phyloP scores from a whole-genome alignment of 2,113 vertebrate species.

The Tragelaphus strepsiceros region DNA sequence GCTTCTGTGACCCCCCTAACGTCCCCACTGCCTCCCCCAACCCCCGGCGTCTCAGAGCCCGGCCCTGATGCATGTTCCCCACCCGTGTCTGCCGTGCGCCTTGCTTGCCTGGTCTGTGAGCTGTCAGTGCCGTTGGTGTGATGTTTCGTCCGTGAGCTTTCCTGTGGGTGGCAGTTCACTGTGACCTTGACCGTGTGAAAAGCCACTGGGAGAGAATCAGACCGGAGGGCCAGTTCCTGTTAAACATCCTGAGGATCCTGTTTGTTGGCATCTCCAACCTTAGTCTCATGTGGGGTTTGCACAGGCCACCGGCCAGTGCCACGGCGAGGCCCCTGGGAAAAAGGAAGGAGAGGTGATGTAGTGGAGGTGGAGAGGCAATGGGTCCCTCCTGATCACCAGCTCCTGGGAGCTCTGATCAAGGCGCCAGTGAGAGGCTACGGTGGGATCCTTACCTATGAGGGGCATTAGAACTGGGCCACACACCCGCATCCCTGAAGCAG shows the following conservation, averaged over 20 bases:
- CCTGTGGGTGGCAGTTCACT: constrained; percentile 74
- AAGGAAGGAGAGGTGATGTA: neutral
- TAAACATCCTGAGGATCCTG: constrained; percentile 19
- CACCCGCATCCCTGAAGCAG: neutral
- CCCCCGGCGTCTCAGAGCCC: constrained; percentile 76
- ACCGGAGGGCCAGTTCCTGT: constrained; percentile 77
- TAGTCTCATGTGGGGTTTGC: neutral
- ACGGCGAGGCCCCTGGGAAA: neutral
- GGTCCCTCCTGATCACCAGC: neutral
- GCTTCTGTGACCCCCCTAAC: constrained; percentile 80
- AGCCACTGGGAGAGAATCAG: constrained; percentile 81
- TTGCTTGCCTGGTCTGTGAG: constrained; percentile 80
- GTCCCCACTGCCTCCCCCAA: constrained; percentile 69
- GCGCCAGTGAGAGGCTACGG: neutral
- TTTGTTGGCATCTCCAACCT: neutral
- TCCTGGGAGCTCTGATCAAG: neutral
- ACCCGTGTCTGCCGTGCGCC: constrained; percentile 75
- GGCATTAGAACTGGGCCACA: neutral
- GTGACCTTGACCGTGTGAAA: constrained; percentile 72
- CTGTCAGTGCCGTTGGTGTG: constrained; percentile 77
- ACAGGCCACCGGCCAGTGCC: neutral
- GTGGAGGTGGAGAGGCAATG: neutral
- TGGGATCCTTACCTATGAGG: neutral
- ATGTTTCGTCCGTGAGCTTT: constrained; percentile 71
- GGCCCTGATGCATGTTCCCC: constrained; percentile 82